phyloP scores from a whole-genome alignment of 2,888 invertebrate genomes.

The Heliconius cydno region DNA sequence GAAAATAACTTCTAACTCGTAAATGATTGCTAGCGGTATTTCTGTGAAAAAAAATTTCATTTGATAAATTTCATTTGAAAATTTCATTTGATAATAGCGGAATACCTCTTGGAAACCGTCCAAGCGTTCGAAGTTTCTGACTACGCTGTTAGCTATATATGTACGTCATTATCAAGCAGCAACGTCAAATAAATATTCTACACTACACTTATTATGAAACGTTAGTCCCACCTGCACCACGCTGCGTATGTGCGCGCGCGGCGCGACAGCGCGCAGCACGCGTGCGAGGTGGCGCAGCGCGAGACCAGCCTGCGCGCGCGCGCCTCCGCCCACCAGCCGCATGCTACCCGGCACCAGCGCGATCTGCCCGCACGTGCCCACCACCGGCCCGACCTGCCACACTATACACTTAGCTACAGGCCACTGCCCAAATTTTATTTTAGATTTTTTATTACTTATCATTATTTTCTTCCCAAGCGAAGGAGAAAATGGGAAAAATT shows the following conservation, averaged over 20 bases:
- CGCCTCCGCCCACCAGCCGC: slow-evolving; percentile 85
- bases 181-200: not conserved
- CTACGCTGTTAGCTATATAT: too few relatives aligned
- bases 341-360: slow-evolving; percentile 88
- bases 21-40: too few relatives aligned
- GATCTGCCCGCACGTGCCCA: slow-evolving; percentile 96
- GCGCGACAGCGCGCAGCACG: slow-evolving; percentile 91
- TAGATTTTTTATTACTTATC: too few relatives aligned
- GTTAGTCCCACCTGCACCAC: slow-evolving; percentile 85
- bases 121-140: too few relatives aligned
- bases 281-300: slow-evolving; percentile 92
- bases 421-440: too few relatives aligned
- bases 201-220: not conserved
- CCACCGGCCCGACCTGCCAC: slow-evolving; percentile 89
- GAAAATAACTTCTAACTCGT: too few relatives aligned
- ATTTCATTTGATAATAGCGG: too few relatives aligned
- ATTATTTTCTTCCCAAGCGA: too few relatives aligned
- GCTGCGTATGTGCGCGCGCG: slow-evolving; percentile 90
- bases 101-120: too few relatives aligned
- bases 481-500: too few relatives aligned
- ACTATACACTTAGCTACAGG: not conserved
- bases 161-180: not conserved
- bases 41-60: too few relatives aligned
- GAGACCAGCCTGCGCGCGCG: slow-evolving; percentile 91
- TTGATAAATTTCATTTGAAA: too few relatives aligned